Percentiles rank a stretch among this genome's conserved stretches.
Evolutionary conservation across 2,113 vertebrate genomes (phyloP).

Genomic region (Salvelinus fontinalis): DNA sequence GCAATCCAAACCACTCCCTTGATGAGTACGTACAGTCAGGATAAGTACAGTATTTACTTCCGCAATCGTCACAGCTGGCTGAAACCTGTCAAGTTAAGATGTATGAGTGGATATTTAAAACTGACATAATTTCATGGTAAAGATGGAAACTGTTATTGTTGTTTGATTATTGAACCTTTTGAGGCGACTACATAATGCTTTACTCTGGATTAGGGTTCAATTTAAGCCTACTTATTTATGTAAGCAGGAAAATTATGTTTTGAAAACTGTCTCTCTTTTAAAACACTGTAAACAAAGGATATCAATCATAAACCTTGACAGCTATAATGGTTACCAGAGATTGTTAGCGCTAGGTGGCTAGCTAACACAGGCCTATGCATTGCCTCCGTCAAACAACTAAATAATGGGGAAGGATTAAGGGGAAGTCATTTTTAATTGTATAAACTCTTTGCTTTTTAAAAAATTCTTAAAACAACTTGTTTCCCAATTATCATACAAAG

Average conservation of each 20-base stretch:
- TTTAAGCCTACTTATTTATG: conserved; percentile 72
- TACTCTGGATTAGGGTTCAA: conserved; percentile 60
- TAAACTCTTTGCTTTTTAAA: conserved; percentile 30
- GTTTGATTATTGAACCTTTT: conserved; percentile 74
- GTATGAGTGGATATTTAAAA: conserved; percentile 69
- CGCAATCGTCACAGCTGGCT: conserved; percentile 70
- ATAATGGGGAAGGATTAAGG: conserved; percentile 32
- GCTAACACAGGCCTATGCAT: conserved; percentile 21
- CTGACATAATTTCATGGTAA: conserved; percentile 78
- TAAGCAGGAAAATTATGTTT: conserved; percentile 72
- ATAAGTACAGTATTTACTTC: conserved; percentile 62
- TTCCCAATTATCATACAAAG: conserved; percentile 25
- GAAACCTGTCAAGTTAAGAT: conserved; percentile 79
- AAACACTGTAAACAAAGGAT: conserved; percentile 80
- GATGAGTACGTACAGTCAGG: conserved; percentile 57
- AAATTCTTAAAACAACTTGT: conserved; percentile 29
- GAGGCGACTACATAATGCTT: conserved; percentile 63
- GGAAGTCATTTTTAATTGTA: conserved; percentile 25
- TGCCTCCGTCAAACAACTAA: conserved; percentile 31
- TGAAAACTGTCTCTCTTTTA: conserved; percentile 73
- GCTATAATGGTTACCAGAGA: conserved; percentile 77
- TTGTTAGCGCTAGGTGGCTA: conserved; percentile 16
- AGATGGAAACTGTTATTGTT: conserved; percentile 79
- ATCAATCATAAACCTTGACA: conserved; percentile 77
- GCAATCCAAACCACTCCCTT: conserved; percentile 57